Base-by-base conservation (phyloP, 2,888 invertebrate species). In the Ichneumoninae sp. region DNA sequence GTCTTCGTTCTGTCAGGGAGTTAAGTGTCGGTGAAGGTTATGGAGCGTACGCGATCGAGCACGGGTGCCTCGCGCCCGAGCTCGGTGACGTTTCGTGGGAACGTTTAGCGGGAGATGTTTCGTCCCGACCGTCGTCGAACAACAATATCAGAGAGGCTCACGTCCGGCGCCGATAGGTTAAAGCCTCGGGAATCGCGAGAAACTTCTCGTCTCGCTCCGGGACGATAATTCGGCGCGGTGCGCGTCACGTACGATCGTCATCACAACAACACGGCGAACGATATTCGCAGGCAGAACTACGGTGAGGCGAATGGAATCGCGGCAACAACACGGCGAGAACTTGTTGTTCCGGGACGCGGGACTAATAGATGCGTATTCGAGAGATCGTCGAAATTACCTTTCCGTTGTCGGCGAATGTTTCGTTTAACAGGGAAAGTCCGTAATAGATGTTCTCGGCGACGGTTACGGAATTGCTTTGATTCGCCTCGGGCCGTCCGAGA, bases 401-500 rank as follows among this genome's bases (percentile, higher is more conserved):
- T 88, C 94, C 93, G 89, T 92, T 92, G 89, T 92, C 92, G 88
- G 92, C 92, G 88, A 94, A 92, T 87, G 91, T 92, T 88, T 93
- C 91, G 89, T 93, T 92, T 90, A 93, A 94, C 88, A 93, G 91
- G 90, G 92, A 92, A 91, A 94, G 92, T 90, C 94, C 94, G 90
- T 91, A 91, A 90, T 93, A 93, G 86, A 94, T 94, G 91, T 94
- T 94, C 92, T 94, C 93, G 90, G 94, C 94, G 89, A 94, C 93
- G 93, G 93, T 94, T 91, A 94, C 93, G 91, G 94, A 93, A 91
- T 95, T 94, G 91, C 93, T 94, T 92, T 94, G 94, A 86, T 91
- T 90, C 85, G 91, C 89, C 89, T 95, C 94, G 93, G 95, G 94
- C 91, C 95, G 95, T 91, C 96, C 96, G 94, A 97, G 95, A 94